Percentiles rank a stretch among this genome's conserved stretches.
Evolutionary conservation across 2,888 invertebrate genomes (phyloP).

Genomic region (Hecatera dysodea): DNA sequence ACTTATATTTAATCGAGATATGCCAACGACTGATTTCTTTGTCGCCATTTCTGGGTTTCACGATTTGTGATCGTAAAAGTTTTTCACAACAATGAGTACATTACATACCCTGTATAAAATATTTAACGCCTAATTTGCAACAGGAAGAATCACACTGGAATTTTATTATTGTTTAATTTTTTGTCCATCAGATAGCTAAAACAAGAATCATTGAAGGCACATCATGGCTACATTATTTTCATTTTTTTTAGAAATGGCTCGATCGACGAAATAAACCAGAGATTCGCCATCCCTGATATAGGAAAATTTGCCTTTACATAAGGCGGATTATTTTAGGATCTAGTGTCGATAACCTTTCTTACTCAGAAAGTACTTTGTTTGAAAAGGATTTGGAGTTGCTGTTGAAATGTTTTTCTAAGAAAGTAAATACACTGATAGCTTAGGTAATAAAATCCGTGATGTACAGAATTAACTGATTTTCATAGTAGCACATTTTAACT

Average conservation of each 20-base stretch:
- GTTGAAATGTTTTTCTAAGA: neutral
- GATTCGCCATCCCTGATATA: neutral
- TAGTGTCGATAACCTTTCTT: constrained; percentile 29
- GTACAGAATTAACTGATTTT: neutral
- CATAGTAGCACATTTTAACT: neutral
- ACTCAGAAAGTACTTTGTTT: neutral
- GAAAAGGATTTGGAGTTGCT: neutral
- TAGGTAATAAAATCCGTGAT: neutral
- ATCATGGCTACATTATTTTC: no score
- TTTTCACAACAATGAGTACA: no score
- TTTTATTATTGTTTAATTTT: no score
- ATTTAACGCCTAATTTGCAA: no score
- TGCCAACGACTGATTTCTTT: no score
- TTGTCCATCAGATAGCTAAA: no score
- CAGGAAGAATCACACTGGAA: no score
- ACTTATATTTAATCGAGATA: no score
- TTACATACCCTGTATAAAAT: no score
- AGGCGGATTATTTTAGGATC: neutral
- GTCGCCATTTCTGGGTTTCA: no score
- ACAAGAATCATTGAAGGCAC: no score
- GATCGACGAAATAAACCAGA: neutral
- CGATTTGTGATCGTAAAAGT: no score
- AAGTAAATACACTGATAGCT: constrained; percentile 1
- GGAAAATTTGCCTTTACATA: constrained; percentile 6
- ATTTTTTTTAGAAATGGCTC: neutral